phyloP scores from a whole-genome alignment of 1,140 invertebrate genomes.

The Conus betulinus region DNA sequence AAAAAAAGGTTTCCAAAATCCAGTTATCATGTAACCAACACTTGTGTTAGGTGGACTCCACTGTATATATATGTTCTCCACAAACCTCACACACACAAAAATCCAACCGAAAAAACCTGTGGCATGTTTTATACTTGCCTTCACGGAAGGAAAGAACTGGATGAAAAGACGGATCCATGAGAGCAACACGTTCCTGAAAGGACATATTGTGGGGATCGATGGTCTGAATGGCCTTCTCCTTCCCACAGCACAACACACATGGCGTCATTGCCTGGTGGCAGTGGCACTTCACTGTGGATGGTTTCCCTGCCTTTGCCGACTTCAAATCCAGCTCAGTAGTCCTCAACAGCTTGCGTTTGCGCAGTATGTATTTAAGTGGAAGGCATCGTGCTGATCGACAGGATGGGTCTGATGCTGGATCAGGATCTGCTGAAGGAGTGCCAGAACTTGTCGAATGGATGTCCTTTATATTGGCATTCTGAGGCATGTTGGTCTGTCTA shows the following conservation, averaged over 20 bases:
- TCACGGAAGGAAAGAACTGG: constrained; percentile 89
- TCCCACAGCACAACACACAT: constrained; percentile 90
- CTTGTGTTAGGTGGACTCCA: too few species aligned
- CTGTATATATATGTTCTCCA: too few species aligned
- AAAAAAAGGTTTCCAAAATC: too few species aligned
- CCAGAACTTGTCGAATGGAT: constrained; percentile 19
- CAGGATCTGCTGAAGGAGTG: constrained; percentile 31
- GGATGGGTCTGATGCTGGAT: constrained; percentile 63
- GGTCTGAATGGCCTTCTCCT: constrained; percentile 81
- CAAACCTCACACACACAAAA: too few species aligned
- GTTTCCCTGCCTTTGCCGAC: constrained; percentile 75
- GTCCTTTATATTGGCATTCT: too few species aligned
- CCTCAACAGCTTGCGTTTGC: constrained; percentile 77
- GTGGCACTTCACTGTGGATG: constrained; percentile 83
- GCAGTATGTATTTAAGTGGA: constrained; percentile 81
- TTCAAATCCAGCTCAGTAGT: constrained; percentile 67
- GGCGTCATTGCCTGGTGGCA: constrained; percentile 81
- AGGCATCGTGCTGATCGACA: constrained; percentile 78
- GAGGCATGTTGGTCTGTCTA: too few species aligned
- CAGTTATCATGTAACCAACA: too few species aligned
- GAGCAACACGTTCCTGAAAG: constrained; percentile 83
- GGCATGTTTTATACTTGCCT: constrained; percentile 61
- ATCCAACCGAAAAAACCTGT: too few species aligned
- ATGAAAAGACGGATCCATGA: constrained; percentile 90
- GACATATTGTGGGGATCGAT: constrained; percentile 82